A percentile compares a stretch with the other conserved stretches of the same genome.
phyloP scores from a whole-genome alignment of 2,888 invertebrate species.

The Andrena bucephala region DNA sequence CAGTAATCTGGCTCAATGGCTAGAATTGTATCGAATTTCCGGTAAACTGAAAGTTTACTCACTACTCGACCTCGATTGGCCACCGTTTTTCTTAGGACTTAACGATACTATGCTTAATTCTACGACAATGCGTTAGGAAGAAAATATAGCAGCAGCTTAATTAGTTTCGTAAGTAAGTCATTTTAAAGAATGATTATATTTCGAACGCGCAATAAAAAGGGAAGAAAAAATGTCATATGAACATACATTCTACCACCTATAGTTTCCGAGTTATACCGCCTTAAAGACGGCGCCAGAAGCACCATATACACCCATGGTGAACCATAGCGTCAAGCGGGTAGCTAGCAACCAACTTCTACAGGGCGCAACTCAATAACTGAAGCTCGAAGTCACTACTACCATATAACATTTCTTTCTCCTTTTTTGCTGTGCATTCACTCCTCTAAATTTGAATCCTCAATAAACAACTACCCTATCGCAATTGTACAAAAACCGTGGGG shows the following conservation, averaged over 20 bases:
- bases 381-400: neutral
- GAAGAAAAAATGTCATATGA: neutral
- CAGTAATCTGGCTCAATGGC: conserved; percentile 61
- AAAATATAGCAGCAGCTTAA: neutral
- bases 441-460: neutral
- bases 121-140: neutral
- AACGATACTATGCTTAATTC: neutral
- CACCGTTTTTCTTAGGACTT: neutral
- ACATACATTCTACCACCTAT: no score
- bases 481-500: neutral
- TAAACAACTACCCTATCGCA: neutral
- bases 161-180: neutral
- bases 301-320: neutral
- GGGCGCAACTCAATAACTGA: neutral
- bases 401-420: neutral
- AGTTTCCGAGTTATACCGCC: no score
- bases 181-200: no score
- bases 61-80: conserved; percentile 23
- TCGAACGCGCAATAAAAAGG: neutral
- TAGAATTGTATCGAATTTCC: conserved; percentile 51
- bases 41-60: conserved; percentile 70
- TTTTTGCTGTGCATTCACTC: neutral
- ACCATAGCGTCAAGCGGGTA: neutral
- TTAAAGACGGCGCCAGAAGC: no score
- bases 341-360: neutral